Evolutionary conservation across 2,888 invertebrate species (phyloP).

Genomic region (Megastigmus dorsalis): DNA sequence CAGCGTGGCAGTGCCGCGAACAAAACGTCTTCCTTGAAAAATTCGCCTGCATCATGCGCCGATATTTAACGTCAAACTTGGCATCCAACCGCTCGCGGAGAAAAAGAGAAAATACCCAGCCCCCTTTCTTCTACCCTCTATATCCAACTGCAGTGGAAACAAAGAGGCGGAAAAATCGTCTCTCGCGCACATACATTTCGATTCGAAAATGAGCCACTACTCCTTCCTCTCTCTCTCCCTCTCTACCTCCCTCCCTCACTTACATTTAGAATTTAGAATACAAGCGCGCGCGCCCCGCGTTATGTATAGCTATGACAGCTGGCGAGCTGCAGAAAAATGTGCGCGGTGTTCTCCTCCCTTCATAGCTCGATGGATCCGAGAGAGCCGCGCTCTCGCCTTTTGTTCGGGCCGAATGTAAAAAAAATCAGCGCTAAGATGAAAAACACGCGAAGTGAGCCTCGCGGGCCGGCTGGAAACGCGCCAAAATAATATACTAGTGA

Average conservation of each 20-base stretch:
- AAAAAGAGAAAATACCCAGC: too few species aligned
- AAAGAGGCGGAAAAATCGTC: background rate
- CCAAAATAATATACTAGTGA: constrained; percentile 73
- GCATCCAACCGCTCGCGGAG: constrained; percentile 31
- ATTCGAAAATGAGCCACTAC: constrained; percentile 41
- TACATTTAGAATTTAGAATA: constrained; percentile 40
- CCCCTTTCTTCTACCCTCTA: constrained; percentile 21
- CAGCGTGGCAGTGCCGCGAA: too few species aligned
- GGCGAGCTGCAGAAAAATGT: background rate
- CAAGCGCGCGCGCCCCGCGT: constrained; percentile 9
- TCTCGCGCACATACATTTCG: constrained; percentile 19
- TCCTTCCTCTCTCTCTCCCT: background rate
- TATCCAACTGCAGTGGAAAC: background rate
- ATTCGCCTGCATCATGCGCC: constrained; percentile 6
- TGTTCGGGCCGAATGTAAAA: constrained; percentile 61
- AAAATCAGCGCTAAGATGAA: constrained; percentile 71
- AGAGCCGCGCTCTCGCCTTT: too few species aligned
- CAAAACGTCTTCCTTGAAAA: background rate
- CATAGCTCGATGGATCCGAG: constrained; percentile 18
- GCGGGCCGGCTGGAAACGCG: constrained; percentile 72
- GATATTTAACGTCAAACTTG: constrained; percentile 43
- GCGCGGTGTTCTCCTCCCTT: background rate
- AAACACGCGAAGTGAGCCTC: constrained; percentile 72
- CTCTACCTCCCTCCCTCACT: background rate
- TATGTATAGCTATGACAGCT: too few species aligned